These are phyloP conservation scores for Glyptemys insculpta DNA, from an alignment of 2,797 vertebrate species.

Conservation along the genomic window DNA sequence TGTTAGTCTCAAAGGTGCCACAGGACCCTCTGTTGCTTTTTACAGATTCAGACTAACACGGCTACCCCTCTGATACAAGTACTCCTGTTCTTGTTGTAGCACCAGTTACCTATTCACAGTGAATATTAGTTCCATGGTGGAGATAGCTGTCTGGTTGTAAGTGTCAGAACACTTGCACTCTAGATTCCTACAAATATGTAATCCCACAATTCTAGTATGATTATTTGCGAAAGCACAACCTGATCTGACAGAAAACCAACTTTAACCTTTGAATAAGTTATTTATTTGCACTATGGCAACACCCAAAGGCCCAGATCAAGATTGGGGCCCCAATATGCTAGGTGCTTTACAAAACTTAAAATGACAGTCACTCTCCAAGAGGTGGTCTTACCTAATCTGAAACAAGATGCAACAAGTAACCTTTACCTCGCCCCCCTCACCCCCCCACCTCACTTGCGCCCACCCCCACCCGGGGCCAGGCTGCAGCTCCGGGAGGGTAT, in stretches of 20 bases:
- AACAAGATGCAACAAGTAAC: background rate
- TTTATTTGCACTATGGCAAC: background rate
- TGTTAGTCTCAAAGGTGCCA: no score
- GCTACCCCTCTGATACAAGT: no score
- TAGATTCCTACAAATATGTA: background rate
- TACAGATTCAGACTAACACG: no score
- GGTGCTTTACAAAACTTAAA: background rate
- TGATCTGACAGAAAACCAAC: background rate
- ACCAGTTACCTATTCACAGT: background rate
- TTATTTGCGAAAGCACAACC: background rate
- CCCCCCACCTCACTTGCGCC: no score
- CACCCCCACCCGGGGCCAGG: no score
- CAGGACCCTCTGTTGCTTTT: no score
- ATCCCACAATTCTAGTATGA: background rate
- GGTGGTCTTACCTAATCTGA: background rate
- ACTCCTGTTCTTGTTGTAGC: no score
- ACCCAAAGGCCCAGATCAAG: background rate
- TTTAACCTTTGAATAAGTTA: background rate
- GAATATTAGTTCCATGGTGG: background rate
- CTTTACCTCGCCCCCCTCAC: no score
- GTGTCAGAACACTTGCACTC: background rate
- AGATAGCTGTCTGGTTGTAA: background rate
- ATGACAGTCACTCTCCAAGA: background rate
- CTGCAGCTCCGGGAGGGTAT: no score
- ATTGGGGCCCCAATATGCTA: background rate